Evolutionary conservation across 1,140 invertebrate species (phyloP).

Genomic region (Pemphigus obesinymphae): DNA sequence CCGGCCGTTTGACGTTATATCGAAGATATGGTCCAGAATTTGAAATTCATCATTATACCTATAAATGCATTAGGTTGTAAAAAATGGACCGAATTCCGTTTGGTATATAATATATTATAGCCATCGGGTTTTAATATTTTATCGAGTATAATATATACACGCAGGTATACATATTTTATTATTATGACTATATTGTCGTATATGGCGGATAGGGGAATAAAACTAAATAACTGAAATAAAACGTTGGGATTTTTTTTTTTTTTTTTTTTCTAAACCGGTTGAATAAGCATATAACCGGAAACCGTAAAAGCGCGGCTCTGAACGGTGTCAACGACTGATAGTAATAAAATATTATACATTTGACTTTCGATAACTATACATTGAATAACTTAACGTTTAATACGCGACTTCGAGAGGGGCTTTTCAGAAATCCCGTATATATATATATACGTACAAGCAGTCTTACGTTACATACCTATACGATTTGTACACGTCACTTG

Average conservation of each 20-base stretch:
- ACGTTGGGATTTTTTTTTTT: too few species aligned
- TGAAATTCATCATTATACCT: too few species aligned
- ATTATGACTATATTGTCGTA: background rate
- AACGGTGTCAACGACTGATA: slow-evolving; percentile 36
- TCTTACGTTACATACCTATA: background rate
- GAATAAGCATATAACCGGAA: background rate
- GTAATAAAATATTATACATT: background rate
- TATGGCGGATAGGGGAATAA: background rate
- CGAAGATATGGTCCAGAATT: too few species aligned
- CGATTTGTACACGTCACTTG: background rate
- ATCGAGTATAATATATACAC: too few species aligned
- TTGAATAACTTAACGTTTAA: background rate
- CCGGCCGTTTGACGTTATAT: too few species aligned
- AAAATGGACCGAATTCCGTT: slow-evolving; percentile 6
- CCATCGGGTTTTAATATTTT: background rate
- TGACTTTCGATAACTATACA: slow-evolving; percentile 5
- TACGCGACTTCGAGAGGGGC: background rate
- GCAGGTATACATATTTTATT: too few species aligned
- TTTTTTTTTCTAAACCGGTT: slow-evolving; percentile 5
- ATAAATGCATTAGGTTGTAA: too few species aligned
- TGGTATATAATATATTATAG: too few species aligned
- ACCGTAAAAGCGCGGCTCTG: slow-evolving; percentile 15
- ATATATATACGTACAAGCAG: background rate
- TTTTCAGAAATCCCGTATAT: background rate
- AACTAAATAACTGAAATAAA: background rate